Percentiles rank a stretch among this genome's conserved stretches.
Conservation (phyloP, 2,888 invertebrate genomes). For the Aphodius granarius region DNA sequence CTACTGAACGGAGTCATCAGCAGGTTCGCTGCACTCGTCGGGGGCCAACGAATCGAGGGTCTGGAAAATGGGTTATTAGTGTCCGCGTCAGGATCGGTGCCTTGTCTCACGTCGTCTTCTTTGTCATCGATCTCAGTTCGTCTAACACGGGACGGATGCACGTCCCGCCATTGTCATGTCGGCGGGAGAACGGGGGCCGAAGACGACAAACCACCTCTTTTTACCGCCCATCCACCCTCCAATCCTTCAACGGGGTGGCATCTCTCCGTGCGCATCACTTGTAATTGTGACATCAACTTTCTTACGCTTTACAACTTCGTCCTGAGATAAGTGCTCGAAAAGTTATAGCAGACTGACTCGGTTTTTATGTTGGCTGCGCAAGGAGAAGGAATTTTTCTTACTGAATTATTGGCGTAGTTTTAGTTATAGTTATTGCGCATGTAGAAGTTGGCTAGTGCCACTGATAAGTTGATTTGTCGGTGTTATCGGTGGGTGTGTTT, state of each 20-base stretch:
- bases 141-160: background rate
- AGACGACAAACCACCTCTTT: background rate
- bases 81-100: constrained; percentile 36
- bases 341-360: background rate
- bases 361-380: background rate
- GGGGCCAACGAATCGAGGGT: constrained; percentile 33
- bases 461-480: background rate
- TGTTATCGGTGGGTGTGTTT: too few species aligned
- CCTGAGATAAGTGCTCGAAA: background rate
- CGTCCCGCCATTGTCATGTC: background rate
- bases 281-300: background rate
- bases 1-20: background rate
- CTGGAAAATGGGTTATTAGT: constrained; percentile 43
- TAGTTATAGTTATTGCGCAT: background rate
- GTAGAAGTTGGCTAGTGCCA: background rate
- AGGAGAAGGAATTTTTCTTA: background rate
- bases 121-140: background rate
- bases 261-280: background rate
- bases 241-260: background rate
- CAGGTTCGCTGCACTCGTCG: background rate
- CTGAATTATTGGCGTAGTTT: background rate
- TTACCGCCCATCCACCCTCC: background rate
- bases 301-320: background rate
- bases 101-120: constrained; percentile 6
- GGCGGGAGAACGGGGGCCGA: background rate